These are phyloP conservation scores for Pecten maximus DNA, from an alignment of 2,888 invertebrate species.

Conservation along the genomic window DNA sequence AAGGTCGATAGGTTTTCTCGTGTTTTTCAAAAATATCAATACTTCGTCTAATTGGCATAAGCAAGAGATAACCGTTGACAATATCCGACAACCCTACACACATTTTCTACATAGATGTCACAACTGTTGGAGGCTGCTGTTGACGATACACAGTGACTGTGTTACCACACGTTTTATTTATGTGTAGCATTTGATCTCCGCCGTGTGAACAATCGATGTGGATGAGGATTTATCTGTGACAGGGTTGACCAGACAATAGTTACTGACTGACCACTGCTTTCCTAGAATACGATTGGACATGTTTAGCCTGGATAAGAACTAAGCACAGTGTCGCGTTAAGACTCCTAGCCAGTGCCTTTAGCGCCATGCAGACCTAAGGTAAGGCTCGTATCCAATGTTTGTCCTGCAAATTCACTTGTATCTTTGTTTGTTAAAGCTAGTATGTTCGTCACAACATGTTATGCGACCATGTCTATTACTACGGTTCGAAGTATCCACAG, in stretches of 20 bases:
- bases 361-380: constrained; percentile 3
- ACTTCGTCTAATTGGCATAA: neutral
- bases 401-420: neutral
- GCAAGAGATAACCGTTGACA: neutral
- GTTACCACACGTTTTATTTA: neutral
- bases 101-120: neutral
- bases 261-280: neutral
- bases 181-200: neutral
- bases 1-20: constrained; percentile 10
- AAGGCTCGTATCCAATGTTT: neutral
- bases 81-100: neutral
- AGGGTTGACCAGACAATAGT: constrained; percentile 13
- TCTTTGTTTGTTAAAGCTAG: neutral
- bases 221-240: neutral
- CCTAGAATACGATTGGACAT: neutral
- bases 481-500: neutral
- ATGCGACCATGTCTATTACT: neutral
- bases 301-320: neutral
- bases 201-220: constrained; percentile 10
- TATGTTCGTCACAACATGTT: neutral
- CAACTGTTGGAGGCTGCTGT: neutral
- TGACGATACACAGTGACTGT: neutral
- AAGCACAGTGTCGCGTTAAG: neutral
- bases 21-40: neutral
- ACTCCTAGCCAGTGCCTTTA: neutral